phyloP scores from a whole-genome alignment of 2,113 vertebrate species.

The Drymodes brunneopygia region DNA sequence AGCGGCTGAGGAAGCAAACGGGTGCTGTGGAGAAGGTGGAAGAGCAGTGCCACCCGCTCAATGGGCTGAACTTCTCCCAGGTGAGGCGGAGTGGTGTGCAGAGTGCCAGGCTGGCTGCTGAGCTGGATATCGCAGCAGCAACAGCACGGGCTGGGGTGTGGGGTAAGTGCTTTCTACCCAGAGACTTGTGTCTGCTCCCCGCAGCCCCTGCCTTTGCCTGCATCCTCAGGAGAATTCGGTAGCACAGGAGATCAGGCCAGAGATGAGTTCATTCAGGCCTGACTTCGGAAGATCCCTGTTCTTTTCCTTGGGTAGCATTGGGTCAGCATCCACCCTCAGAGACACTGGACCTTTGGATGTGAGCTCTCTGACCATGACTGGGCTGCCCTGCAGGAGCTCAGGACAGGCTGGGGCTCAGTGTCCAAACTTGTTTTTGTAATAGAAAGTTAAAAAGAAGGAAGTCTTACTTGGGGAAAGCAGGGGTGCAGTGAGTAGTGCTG shows the following conservation, averaged over 20 bases:
- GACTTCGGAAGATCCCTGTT: background rate
- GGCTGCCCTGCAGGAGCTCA: background rate
- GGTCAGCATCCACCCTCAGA: background rate
- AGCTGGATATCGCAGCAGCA: background rate
- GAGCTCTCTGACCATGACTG: background rate
- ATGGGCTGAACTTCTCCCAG: slow-evolving; percentile 90
- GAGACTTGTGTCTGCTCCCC: accelerated
- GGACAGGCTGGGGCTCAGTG: background rate
- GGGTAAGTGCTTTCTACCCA: background rate
- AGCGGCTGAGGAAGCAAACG: slow-evolving; percentile 83
- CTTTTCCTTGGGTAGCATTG: background rate
- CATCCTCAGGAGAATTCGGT: background rate
- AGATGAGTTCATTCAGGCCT: background rate
- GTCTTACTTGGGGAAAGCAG: background rate
- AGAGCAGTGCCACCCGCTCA: slow-evolving; percentile 88
- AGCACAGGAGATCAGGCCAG: background rate
- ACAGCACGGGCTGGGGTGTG: accelerated
- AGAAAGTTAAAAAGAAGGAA: background rate
- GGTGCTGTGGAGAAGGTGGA: slow-evolving; percentile 89
- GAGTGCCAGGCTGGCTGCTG: background rate
- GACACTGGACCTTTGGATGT: background rate
- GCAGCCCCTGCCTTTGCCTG: background rate
- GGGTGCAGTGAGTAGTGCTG: background rate
- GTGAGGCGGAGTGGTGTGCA: slow-evolving; percentile 56
- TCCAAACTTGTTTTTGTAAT: background rate